These are phyloP conservation scores for Tipula lateralis DNA, from an alignment of 2,888 invertebrate genomes.

Conservation along the genomic window DNA sequence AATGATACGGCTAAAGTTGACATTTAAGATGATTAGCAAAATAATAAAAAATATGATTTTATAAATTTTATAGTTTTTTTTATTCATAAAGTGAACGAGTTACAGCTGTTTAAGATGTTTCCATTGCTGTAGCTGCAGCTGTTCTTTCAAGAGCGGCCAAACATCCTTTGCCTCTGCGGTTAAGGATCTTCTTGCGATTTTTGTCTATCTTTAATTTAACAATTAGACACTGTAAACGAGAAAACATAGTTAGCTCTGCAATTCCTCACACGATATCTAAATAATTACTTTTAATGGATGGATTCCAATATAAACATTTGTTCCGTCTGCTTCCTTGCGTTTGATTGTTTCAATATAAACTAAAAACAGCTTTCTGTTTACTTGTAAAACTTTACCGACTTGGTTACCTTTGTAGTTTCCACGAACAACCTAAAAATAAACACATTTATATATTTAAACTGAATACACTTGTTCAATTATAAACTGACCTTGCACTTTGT, in stretches of 20 bases:
- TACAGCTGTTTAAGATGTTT: conserved; percentile 59
- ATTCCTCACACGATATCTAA: not conserved
- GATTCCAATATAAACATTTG: conserved; percentile 96
- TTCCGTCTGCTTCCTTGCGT: conserved; percentile 98
- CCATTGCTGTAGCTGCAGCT: conserved; percentile 65
- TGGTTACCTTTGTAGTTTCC: conserved; percentile 99
- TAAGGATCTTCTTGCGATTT: conserved; percentile 94
- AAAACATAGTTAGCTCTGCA: conserved; percentile 28
- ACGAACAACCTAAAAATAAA: conserved; percentile 74
- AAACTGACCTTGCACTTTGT: conserved; percentile 91
- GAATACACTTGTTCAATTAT: not conserved
- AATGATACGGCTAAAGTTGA: not conserved
- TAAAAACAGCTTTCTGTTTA: conserved; percentile 98
- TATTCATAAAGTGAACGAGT: conserved; percentile 29
- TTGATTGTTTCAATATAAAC: conserved; percentile 99
- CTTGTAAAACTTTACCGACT: conserved; percentile 96
- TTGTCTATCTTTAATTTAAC: conserved; percentile 99
- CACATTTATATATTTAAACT: not conserved
- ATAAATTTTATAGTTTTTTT: conserved; percentile 15
- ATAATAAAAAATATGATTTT: conserved; percentile 14
- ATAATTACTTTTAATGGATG: conserved; percentile 89
- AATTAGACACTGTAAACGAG: conserved; percentile 72
- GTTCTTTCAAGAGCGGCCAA: conserved; percentile 83
- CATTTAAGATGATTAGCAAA: not conserved
- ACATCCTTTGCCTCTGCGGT: conserved; percentile 92